Evolutionary conservation across 2,797 vertebrate species (phyloP).

Genomic region (Aplochiton taeniatus): DNA sequence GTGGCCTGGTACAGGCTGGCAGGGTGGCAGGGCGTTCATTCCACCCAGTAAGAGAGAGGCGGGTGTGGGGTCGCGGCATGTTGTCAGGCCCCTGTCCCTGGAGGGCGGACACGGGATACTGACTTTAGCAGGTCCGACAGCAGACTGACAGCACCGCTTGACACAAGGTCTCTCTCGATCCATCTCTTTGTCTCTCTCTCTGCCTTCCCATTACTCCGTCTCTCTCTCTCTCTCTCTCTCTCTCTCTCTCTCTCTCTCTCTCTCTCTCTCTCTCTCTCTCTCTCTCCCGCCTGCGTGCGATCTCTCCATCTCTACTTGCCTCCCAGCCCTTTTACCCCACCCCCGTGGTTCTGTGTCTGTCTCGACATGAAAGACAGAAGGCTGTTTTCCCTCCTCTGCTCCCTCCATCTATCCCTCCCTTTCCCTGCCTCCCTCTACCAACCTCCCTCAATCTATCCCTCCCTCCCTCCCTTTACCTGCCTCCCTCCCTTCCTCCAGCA

Average conservation of each 20-base stretch:
- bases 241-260: not conserved
- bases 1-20: constrained; percentile 6
- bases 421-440: constrained; percentile 8
- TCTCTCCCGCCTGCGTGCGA: not conserved
- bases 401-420: not conserved
- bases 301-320: too few relatives aligned
- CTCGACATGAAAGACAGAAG: too few relatives aligned
- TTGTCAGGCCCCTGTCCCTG: constrained; percentile 45
- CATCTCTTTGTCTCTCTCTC: not conserved
- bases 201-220: not conserved
- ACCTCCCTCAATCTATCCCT: not conserved
- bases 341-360: too few relatives aligned
- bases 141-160: constrained; percentile 54
- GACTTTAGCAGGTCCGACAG: constrained; percentile 61
- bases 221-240: not conserved
- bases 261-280: constrained; percentile 10
- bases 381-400: too few relatives aligned
- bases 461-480: not conserved
- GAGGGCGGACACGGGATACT: constrained; percentile 58
- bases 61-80: constrained; percentile 55
- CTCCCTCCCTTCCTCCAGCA: not conserved
- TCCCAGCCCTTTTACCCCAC: too few relatives aligned
- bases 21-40: constrained; percentile 33
- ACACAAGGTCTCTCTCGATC: constrained; percentile 30
- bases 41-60: constrained; percentile 32